These are phyloP conservation scores for Scomber scombrus DNA, from an alignment of 2,113 vertebrate species.

Conservation along the genomic window DNA sequence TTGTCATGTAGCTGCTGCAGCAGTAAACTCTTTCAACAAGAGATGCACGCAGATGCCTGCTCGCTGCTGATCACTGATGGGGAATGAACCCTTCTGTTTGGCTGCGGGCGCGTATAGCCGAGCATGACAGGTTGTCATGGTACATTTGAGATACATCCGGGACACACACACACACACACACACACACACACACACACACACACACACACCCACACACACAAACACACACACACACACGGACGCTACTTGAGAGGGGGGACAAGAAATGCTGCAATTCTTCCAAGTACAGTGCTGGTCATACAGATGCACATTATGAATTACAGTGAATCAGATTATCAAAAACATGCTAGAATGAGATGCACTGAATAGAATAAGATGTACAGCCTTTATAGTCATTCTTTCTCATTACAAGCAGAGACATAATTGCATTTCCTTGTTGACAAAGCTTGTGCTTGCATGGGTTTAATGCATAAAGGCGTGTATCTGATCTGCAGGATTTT, in stretches of 20 bases:
- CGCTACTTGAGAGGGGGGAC: constrained; percentile 35
- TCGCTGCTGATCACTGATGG: constrained; percentile 71
- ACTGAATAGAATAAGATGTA: background rate
- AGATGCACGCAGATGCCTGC: constrained; percentile 59
- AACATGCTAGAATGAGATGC: background rate
- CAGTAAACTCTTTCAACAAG: constrained; percentile 55
- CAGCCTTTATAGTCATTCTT: background rate
- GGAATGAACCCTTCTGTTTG: constrained; percentile 82
- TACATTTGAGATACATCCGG: constrained; percentile 77
- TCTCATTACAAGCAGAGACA: background rate
- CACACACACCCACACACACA: constrained; percentile 16
- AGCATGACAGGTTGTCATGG: constrained; percentile 81
- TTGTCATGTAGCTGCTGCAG: constrained; percentile 61
- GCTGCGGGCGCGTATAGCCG: constrained; percentile 67
- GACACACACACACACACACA: background rate
- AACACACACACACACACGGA: constrained; percentile 7
- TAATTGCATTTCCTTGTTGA: background rate
- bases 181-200: background rate
- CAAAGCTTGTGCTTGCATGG: background rate
- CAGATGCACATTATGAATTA: constrained; percentile 10
- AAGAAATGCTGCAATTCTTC: constrained; percentile 20
- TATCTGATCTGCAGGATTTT: background rate
- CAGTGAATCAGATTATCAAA: constrained; percentile 4
- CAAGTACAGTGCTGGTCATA: constrained; percentile 47
- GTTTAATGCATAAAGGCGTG: background rate